Base-by-base conservation (phyloP, 2,888 invertebrate genomes). In the Ametastegia equiseti region DNA sequence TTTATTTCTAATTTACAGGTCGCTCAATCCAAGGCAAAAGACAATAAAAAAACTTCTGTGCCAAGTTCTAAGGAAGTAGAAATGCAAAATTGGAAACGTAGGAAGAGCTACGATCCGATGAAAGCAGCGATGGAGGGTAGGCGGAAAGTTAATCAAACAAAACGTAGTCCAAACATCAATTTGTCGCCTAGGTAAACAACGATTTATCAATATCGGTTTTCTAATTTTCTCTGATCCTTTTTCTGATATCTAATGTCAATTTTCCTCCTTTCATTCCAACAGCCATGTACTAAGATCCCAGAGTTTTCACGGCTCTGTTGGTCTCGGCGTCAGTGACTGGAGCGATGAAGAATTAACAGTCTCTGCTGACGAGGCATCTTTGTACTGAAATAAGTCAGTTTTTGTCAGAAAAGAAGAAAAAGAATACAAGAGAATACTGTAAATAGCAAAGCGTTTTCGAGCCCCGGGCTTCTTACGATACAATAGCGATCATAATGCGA, bases 91-190 rank as follows among this genome's bases (percentile, higher is more conserved):
- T 99, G 98, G 98, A 97, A 98, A 90, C 94, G 98, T 80, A 94
- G 99, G 84, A 98, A 98, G 88, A 97, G 97, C 85, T 99, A 99
- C 92, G 98, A 99, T 92, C 98, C 98, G 36, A 96, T 97, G 94
- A 97, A 96, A 91, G 97, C 98, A 0, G 98, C 98, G 0, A 97
- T 97, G 80, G 97, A 97, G 90, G 98, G 96, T 30, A 95, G 94
- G 88, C 94, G 93, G 88, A 95, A 94, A 88, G 88, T 89, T 82
- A 90, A 90, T 79, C 86, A 90, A n/a, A 89, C 87, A 0, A 89
- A 89, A 78, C 85, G 86, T 82, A 86, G 73, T 81, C 77, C 81
- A 2, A 87, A 86, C 80, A 75, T 84, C 23, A 89, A 87, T 84
- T 83, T 88, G 47, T 91, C 90, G 80, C 90, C 91, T 79, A 91